phyloP scores from a whole-genome alignment of 2,888 invertebrate genomes.

The Linnaemya vulpina region DNA sequence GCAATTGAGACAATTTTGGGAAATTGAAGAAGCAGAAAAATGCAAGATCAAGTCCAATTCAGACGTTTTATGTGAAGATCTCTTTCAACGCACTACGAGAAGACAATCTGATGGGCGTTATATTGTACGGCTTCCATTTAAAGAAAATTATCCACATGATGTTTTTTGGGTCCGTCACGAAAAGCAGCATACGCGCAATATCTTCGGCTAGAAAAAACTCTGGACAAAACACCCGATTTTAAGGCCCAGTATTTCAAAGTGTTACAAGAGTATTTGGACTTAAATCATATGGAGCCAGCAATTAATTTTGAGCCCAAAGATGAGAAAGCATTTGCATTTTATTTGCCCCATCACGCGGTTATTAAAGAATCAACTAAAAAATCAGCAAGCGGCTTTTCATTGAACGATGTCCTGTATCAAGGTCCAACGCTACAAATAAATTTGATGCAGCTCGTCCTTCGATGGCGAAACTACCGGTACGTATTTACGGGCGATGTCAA shows the following conservation, averaged over 20 bases:
- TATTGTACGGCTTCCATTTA: slow-evolving; percentile 24
- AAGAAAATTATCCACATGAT: slow-evolving; percentile 2
- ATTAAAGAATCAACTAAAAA: too few relatives aligned
- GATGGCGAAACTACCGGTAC: slow-evolving; percentile 60
- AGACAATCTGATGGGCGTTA: slow-evolving; percentile 26
- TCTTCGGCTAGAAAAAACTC: neutral
- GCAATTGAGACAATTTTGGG: slow-evolving; percentile 12
- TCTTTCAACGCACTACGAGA: neutral
- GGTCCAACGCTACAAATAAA: slow-evolving; percentile 67
- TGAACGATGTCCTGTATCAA: slow-evolving; percentile 62
- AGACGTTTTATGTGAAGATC: slow-evolving; percentile 18
- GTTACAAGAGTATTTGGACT: slow-evolving; percentile 9
- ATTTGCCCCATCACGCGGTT: too few relatives aligned
- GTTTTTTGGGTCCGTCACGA: neutral
- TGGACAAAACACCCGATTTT: neutral
- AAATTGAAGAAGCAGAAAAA: slow-evolving; percentile 15
- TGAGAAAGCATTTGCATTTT: too few relatives aligned
- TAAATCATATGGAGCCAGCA: slow-evolving; percentile 7
- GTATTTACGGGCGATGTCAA: slow-evolving; percentile 70
- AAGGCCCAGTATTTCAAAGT: neutral
- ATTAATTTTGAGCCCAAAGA: neutral
- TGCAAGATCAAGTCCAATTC: neutral
- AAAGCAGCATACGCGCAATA: neutral
- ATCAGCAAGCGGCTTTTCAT: slow-evolving; percentile 39
- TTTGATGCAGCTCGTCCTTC: slow-evolving; percentile 45